phyloP scores from a whole-genome alignment of 2,888 invertebrate genomes.

The Troides aeacus region DNA sequence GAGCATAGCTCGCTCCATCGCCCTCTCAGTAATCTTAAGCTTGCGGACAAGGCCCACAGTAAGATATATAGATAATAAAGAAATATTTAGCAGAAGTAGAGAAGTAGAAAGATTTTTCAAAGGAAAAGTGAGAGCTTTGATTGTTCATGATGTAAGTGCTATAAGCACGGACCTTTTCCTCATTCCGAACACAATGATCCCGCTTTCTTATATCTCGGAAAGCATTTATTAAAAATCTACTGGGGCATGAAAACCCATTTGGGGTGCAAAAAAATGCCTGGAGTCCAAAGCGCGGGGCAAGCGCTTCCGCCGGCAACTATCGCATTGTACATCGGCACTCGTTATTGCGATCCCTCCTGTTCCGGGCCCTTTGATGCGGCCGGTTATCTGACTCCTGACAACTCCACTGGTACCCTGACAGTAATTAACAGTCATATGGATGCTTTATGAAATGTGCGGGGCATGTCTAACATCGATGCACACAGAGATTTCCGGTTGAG shows the following conservation, averaged over 20 bases:
- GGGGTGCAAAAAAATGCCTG: conserved; percentile 20
- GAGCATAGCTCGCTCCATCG: too few species aligned
- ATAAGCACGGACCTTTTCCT: conserved; percentile 10
- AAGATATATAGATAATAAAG: too few species aligned
- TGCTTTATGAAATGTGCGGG: too few species aligned
- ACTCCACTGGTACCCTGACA: background rate
- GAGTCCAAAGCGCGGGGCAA: conserved; percentile 18
- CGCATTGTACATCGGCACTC: conserved; percentile 15
- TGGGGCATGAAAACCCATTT: conserved; percentile 27
- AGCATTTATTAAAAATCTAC: conserved; percentile 29
- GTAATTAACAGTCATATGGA: conserved; percentile 1
- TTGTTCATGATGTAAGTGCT: background rate
- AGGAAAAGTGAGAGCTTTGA: too few species aligned
- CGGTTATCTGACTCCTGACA: background rate
- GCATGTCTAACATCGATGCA: too few species aligned
- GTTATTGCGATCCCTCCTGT: conserved; percentile 19
- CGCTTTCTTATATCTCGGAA: conserved; percentile 13
- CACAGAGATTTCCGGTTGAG: too few species aligned
- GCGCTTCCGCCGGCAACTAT: conserved; percentile 23
- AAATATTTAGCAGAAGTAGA: too few species aligned
- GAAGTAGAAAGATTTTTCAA: too few species aligned
- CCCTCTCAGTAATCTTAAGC: too few species aligned
- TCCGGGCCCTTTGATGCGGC: conserved; percentile 6
- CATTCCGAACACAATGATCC: conserved; percentile 21
- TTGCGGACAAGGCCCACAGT: too few species aligned